These are phyloP conservation scores for Sesia apiformis DNA, from an alignment of 2,888 invertebrate genomes.

Conservation along the genomic window DNA sequence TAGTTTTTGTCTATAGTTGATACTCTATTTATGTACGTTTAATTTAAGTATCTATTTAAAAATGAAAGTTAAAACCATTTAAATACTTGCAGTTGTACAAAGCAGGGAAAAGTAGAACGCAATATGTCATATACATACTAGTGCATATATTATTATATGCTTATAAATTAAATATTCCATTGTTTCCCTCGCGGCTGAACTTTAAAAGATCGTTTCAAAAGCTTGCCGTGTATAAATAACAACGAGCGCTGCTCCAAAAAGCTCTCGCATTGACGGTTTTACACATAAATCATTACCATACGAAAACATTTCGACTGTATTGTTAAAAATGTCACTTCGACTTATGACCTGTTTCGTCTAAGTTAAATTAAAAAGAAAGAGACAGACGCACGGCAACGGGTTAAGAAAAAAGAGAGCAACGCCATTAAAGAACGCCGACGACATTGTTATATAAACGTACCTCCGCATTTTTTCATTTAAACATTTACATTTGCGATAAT, in stretches of 20 bases:
- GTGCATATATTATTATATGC: constrained; percentile 1
- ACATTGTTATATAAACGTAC: constrained; percentile 9
- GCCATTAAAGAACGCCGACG: constrained; percentile 57
- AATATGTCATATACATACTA: background rate
- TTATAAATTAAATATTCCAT: constrained; percentile 38
- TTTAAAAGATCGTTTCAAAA: constrained; percentile 38
- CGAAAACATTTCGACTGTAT: constrained; percentile 70
- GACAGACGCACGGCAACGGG: constrained; percentile 32
- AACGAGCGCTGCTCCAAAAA: constrained; percentile 48
- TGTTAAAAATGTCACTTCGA: constrained; percentile 72
- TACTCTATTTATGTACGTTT: constrained; percentile 12
- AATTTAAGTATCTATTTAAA: too few species aligned
- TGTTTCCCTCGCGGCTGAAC: constrained; percentile 38
- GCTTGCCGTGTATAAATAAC: constrained; percentile 45
- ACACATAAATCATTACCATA: constrained; percentile 73
- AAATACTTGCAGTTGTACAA: too few species aligned
- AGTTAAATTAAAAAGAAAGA: constrained; percentile 59
- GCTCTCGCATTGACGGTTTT: constrained; percentile 47
- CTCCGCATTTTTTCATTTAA: constrained; percentile 14
- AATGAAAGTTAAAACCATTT: too few species aligned
- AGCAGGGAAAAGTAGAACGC: too few species aligned
- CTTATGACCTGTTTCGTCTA: constrained; percentile 70
- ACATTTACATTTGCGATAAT: background rate
- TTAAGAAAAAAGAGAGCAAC: constrained; percentile 33
- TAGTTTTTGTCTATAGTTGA: constrained; percentile 15